Evolutionary conservation across 2,888 invertebrate genomes (phyloP).

Genomic region (Parochlus steinenii): DNA sequence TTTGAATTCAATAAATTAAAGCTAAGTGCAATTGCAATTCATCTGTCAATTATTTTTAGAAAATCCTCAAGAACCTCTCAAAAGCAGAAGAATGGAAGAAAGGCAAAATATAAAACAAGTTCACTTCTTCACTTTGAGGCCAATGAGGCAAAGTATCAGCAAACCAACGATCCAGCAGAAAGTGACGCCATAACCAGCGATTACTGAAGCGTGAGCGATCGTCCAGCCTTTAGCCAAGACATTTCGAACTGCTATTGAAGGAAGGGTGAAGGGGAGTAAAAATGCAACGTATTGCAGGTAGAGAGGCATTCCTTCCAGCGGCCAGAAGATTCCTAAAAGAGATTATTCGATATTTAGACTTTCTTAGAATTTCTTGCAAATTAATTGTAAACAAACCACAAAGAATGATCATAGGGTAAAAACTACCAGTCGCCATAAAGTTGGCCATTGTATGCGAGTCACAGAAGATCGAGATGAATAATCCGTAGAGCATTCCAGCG

Average conservation of each 20-base stretch:
- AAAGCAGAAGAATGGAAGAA: too few relatives aligned
- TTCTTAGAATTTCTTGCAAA: not conserved
- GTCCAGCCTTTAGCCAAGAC: conserved; percentile 60
- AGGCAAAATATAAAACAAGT: too few relatives aligned
- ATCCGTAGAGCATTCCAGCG: conserved; percentile 72
- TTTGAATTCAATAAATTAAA: too few relatives aligned
- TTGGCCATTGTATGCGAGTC: conserved; percentile 65
- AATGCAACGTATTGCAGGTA: conserved; percentile 42
- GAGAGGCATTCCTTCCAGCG: conserved; percentile 48
- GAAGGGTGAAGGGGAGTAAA: conserved; percentile 61
- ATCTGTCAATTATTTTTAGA: too few relatives aligned
- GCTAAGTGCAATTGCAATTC: too few relatives aligned
- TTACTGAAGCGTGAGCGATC: conserved; percentile 48
- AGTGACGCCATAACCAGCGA: conserved; percentile 52
- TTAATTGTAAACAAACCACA: conserved; percentile 45
- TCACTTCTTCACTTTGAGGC: conserved; percentile 32
- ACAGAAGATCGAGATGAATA: conserved; percentile 66
- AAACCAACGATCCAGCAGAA: conserved; percentile 46
- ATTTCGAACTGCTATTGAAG: conserved; percentile 57
- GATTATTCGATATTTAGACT: conserved; percentile 1
- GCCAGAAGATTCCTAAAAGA: conserved; percentile 45
- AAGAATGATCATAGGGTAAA: conserved; percentile 75
- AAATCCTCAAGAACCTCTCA: too few relatives aligned
- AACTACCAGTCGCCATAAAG: conserved; percentile 72
- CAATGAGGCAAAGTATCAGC: conserved; percentile 37